A percentile compares a stretch with the other conserved stretches of the same genome.
Evolutionary conservation across 2,888 invertebrate species (phyloP).

Genomic region (Anthoptus insignis): DNA sequence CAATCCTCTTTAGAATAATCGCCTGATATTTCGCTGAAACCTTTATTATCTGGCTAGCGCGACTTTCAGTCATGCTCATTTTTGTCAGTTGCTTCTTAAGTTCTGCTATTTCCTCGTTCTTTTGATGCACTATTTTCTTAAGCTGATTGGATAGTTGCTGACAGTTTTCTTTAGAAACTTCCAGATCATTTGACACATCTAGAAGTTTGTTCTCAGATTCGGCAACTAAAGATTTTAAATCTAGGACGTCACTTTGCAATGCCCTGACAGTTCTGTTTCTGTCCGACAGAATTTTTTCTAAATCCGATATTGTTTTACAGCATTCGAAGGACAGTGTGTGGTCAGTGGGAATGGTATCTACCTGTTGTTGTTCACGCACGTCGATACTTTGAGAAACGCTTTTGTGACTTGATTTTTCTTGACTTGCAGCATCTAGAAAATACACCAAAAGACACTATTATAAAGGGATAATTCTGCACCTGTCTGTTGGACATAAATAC

Average conservation of each 20-base stretch:
- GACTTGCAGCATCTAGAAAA: constrained; percentile 63
- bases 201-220: constrained; percentile 77
- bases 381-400: constrained; percentile 57
- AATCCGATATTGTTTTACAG: constrained; percentile 74
- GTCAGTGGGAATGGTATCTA: constrained; percentile 74
- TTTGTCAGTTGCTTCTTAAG: constrained; percentile 74
- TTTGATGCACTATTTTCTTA: constrained; percentile 75
- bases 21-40: constrained; percentile 81
- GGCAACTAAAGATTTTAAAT: constrained; percentile 71
- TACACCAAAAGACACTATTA: constrained; percentile 23
- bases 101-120: constrained; percentile 79
- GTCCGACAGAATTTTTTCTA: constrained; percentile 77
- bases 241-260: constrained; percentile 72
- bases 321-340: constrained; percentile 72
- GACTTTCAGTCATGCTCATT: constrained; percentile 74
- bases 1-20: constrained; percentile 76
- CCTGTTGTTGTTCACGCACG: constrained; percentile 65
- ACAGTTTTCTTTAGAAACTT: constrained; percentile 71
- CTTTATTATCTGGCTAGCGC: constrained; percentile 78
- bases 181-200: constrained; percentile 73
- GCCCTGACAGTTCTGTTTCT: constrained; percentile 76
- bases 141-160: constrained; percentile 73
- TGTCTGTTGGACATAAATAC: background rate
- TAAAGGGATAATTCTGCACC: constrained; percentile 9
- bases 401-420: constrained; percentile 61